A percentile compares a stretch with the other conserved stretches of the same genome.
Evolutionary conservation across 2,888 invertebrate genomes (phyloP).

Genomic region (Agonopterix subpropinquella): DNA sequence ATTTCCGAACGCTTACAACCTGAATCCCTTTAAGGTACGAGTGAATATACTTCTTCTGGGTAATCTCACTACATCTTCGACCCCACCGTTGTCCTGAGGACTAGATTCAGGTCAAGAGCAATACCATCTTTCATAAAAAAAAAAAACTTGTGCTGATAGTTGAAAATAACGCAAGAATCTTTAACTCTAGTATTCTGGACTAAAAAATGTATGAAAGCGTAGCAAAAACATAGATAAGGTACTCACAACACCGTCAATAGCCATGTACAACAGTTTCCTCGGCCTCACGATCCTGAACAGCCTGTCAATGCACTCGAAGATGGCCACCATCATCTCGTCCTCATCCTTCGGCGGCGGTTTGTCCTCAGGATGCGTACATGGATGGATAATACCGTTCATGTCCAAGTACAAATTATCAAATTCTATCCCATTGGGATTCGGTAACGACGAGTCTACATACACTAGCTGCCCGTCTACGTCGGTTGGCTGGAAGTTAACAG

Average conservation of each 20-base stretch:
- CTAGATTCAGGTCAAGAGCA: no score
- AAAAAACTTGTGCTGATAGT: no score
- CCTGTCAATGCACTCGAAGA: slow-evolving; percentile 98
- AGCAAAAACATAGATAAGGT: not conserved
- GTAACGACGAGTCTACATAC: slow-evolving; percentile 87
- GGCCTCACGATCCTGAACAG: slow-evolving; percentile 95
- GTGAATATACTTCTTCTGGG: no score
- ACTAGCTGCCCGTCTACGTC: slow-evolving; percentile 85
- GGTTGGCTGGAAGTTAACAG: slow-evolving; percentile 74
- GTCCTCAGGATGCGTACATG: slow-evolving; percentile 99
- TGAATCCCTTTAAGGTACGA: no score
- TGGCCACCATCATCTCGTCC: slow-evolving; percentile 99
- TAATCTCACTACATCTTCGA: no score
- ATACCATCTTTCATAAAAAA: no score
- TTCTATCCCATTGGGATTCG: slow-evolving; percentile 97
- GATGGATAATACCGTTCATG: slow-evolving; percentile 99
- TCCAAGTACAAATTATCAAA: slow-evolving; percentile 99
- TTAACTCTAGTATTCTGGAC: no score
- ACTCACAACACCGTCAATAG: slow-evolving; percentile 97
- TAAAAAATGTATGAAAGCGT: no score
- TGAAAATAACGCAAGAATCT: no score
- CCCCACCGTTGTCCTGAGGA: no score
- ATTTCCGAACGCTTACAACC: no score
- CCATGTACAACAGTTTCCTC: slow-evolving; percentile 97
- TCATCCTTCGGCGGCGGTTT: slow-evolving; percentile 98